Base-by-base conservation (phyloP, 2,888 invertebrate genomes). In the Polymixis flavicincta region DNA sequence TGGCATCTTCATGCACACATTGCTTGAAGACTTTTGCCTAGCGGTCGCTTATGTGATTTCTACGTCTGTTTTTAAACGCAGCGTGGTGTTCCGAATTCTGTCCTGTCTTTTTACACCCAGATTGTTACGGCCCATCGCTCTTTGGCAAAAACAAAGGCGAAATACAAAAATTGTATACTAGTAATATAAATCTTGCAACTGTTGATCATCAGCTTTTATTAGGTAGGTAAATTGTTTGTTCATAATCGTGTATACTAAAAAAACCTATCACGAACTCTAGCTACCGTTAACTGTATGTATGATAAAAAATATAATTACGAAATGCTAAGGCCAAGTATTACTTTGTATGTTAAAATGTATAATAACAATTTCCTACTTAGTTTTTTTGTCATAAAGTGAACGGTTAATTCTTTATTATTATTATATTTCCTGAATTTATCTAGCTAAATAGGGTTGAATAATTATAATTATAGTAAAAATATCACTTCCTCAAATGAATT, bases 241-340 rank as follows among this genome's bases (percentile, higher is more conserved):
- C 28, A 66, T 63, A 59, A 84, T 61, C 13, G n/a, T 69, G 59
- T 28, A 19, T 59, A 48, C 45, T 45, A 66, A 84, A 71, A 80
- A 80, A 81, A 67, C 14, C 32, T 45, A 79, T 78, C 60, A 84
- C 64, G 66, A 66, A 45, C 25, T 52, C 50, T 22, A 22, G 14
- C n/a, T 61, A 73, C 66, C 28, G 69, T 64, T 72, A 64, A 61
- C 42, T 32, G 17, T 37, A 4, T 28, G 32, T 37, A 50, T 28
- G 28, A 52, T 37, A 65, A 57, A 73, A 79, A 74, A 65, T 61
- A 66, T 72, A 74, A 84, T 84, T 74, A 84, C 59, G 28, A 84
- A 82, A 80, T 84, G 14, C 32, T 63, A 83, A 85, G 82, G 82
- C 67, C 82, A 81, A 25, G 52, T 57, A 57, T 45, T 60, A 52